Percentiles rank a stretch among this genome's conserved stretches.
phyloP scores from a whole-genome alignment of 1,140 invertebrate species.

The Nasonia longicornis region DNA sequence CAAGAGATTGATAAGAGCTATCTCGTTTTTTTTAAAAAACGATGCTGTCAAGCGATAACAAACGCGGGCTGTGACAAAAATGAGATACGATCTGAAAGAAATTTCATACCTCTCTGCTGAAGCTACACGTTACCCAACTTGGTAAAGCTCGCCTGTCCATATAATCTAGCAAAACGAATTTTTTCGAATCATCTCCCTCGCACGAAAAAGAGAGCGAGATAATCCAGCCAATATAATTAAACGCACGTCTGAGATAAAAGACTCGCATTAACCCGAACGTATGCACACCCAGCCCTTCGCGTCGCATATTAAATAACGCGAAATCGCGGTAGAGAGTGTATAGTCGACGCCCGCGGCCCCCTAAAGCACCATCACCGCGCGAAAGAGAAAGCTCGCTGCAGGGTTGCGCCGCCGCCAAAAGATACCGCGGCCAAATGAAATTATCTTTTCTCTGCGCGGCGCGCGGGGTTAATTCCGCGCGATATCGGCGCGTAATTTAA shows the following conservation, averaged over 20 bases:
- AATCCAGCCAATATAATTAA: no score
- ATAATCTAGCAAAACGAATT: no score
- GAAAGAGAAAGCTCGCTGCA: conserved; percentile 38
- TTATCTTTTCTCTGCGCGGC: conserved; percentile 57
- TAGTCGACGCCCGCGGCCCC: background rate
- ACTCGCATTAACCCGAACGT: background rate
- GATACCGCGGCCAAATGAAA: conserved; percentile 62
- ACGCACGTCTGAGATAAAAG: background rate
- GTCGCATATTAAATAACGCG: background rate
- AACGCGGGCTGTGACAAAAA: no score
- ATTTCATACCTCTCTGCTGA: no score
- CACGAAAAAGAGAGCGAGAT: background rate
- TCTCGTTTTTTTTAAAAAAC: background rate
- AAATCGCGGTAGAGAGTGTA: background rate
- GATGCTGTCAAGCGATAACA: background rate
- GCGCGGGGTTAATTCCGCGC: conserved; percentile 59
- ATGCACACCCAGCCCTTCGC: background rate
- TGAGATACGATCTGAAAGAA: no score
- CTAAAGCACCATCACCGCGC: background rate
- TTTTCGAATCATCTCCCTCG: no score
- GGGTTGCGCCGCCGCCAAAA: conserved; percentile 20
- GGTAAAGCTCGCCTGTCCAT: no score
- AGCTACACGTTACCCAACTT: no score
- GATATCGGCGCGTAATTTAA: conserved; percentile 61
- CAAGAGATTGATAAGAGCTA: conserved; percentile 16